These are phyloP conservation scores for Artemia sp. DNA, from an alignment of 2,888 invertebrate species.

Conservation along the genomic window DNA sequence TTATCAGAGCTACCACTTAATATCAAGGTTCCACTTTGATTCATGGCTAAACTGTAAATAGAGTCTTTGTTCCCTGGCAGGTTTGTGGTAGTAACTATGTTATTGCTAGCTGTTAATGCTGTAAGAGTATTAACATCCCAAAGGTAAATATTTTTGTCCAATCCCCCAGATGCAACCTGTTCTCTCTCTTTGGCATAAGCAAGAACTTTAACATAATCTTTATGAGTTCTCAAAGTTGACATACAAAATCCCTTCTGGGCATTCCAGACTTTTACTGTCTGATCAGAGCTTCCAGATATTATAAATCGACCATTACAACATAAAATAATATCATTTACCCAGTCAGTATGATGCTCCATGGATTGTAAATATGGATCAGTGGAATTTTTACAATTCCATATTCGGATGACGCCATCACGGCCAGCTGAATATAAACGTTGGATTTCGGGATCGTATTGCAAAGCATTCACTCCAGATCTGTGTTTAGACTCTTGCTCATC, in stretches of 20 bases:
- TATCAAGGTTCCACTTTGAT: conserved; percentile 81
- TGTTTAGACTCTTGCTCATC: conserved; percentile 87
- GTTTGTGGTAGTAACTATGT: conserved; percentile 94
- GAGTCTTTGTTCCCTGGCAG: conserved; percentile 92
- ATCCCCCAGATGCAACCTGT: conserved; percentile 85
- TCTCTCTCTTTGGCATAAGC: conserved; percentile 95
- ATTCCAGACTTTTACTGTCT: conserved; percentile 99
- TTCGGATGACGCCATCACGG: conserved; percentile 88
- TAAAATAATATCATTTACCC: conserved; percentile 97
- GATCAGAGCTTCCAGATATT: conserved; percentile 96
- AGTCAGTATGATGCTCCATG: conserved; percentile 99
- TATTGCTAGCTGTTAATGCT: conserved; percentile 91
- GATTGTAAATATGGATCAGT: conserved; percentile 73
- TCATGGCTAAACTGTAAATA: conserved; percentile 97
- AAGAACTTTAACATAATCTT: conserved; percentile 92
- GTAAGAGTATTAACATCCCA: conserved; percentile 98
- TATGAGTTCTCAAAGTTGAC: conserved; percentile 93
- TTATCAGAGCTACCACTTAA: conserved; percentile 94
- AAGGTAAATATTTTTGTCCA: conserved; percentile 87
- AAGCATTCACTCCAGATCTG: conserved; percentile 84
- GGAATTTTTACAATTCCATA: conserved; percentile 51
- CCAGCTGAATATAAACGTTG: conserved; percentile 88
- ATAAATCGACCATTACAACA: conserved; percentile 95
- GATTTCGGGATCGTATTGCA: conserved; percentile 74
- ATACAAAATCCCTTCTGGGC: conserved; percentile 98